Percentiles rank a stretch among this genome's conserved stretches.
These are phyloP conservation scores for Ruditapes philippinarum DNA, from an alignment of 1,140 invertebrate species.

Conservation along the genomic window DNA sequence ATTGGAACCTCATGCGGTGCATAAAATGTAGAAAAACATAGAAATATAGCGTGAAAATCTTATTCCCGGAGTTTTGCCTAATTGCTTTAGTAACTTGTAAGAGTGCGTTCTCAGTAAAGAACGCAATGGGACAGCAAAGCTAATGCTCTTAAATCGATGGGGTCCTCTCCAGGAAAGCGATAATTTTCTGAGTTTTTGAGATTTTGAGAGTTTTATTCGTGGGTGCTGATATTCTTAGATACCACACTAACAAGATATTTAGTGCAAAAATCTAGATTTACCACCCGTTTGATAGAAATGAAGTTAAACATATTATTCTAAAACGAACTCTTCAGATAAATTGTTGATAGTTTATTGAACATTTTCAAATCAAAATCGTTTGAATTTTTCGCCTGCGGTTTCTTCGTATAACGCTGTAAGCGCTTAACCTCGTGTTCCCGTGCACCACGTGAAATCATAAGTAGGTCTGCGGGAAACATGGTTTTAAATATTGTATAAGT, in stretches of 20 bases:
- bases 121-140: background rate
- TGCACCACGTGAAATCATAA: conserved; percentile 25
- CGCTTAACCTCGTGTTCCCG: conserved; percentile 18
- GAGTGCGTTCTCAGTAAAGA: background rate
- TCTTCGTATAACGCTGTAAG: background rate
- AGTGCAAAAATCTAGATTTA: conserved; percentile 28
- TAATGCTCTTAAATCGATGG: conserved; percentile 16
- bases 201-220: conserved; percentile 18
- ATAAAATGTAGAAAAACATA: conserved; percentile 31
- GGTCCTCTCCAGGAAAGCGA: background rate
- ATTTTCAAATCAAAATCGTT: conserved; percentile 2
- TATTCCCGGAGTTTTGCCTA: background rate
- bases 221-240: conserved; percentile 26
- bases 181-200: conserved; percentile 23
- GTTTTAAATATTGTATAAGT: conserved; percentile 29
- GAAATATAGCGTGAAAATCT: conserved; percentile 20
- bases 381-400: background rate
- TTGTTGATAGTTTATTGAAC: conserved; percentile 27
- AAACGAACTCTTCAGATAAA: conserved; percentile 31
- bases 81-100: conserved; percentile 26
- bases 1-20: background rate
- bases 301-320: background rate
- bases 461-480: background rate
- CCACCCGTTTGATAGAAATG: conserved; percentile 35
- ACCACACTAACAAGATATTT: conserved; percentile 54